Percentiles rank a stretch among this genome's conserved stretches.
Evolutionary conservation across 2,888 invertebrate species (phyloP).

Genomic region (Antheraea assamensis): DNA sequence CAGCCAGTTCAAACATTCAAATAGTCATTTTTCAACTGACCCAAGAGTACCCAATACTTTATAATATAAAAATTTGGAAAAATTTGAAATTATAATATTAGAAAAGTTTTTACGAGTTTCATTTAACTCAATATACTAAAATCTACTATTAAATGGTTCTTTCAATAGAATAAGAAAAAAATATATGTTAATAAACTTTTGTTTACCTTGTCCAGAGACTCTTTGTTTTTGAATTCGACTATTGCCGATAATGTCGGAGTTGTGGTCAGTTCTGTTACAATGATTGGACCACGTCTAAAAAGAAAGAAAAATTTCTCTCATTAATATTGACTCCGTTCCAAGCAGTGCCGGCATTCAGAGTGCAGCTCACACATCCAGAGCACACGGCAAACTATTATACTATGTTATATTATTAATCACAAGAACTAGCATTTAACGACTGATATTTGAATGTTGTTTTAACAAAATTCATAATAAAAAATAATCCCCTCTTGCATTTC

Average conservation of each 20-base stretch:
- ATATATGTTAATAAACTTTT: slow-evolving; percentile 70
- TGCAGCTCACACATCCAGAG: slow-evolving; percentile 60
- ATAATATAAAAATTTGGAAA: slow-evolving; percentile 63
- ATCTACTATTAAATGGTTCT: slow-evolving; percentile 32
- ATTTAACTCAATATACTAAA: slow-evolving; percentile 35
- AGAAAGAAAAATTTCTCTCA: slow-evolving; percentile 76
- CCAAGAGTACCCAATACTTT: slow-evolving; percentile 43
- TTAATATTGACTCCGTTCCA: slow-evolving; percentile 68
- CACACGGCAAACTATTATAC: slow-evolving; percentile 38
- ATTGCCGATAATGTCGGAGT: slow-evolving; percentile 82
- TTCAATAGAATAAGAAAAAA: slow-evolving; percentile 56
- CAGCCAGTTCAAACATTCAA: slow-evolving; percentile 78
- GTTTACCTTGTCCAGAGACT: slow-evolving; percentile 81
- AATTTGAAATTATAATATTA: slow-evolving; percentile 32
- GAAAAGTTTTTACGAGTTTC: not conserved
- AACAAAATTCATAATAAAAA: slow-evolving; percentile 36
- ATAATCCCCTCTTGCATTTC: slow-evolving; percentile 22
- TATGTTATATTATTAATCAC: slow-evolving; percentile 23
- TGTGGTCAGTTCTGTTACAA: slow-evolving; percentile 82
- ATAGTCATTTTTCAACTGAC: slow-evolving; percentile 71
- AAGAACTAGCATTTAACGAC: slow-evolving; percentile 46
- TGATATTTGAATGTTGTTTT: slow-evolving; percentile 79
- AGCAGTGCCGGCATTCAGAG: slow-evolving; percentile 51
- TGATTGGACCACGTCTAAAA: slow-evolving; percentile 83
- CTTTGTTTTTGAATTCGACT: slow-evolving; percentile 83